These are phyloP conservation scores for Stegostoma tigrinum DNA, from an alignment of 2,113 vertebrate species.

Conservation along the genomic window DNA sequence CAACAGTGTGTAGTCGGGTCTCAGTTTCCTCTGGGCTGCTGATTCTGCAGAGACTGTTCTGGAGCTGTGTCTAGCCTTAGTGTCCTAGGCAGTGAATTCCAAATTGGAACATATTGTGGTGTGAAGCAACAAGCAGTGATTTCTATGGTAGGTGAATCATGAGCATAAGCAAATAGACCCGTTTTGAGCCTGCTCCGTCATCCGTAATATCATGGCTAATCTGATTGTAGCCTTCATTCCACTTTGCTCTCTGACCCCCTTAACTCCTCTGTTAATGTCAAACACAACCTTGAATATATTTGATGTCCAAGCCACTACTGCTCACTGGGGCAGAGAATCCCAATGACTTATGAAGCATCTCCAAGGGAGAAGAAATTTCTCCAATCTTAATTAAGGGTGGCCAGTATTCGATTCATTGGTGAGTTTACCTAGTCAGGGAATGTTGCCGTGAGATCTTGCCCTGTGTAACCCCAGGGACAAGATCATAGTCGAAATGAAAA, in stretches of 20 bases:
- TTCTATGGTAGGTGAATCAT: background rate
- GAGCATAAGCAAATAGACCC: background rate
- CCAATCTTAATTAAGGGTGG: background rate
- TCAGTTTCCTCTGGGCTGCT: background rate
- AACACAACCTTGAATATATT: background rate
- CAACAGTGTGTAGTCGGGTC: background rate
- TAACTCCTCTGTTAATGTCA: background rate
- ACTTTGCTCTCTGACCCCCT: background rate
- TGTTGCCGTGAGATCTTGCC: background rate
- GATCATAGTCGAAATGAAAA: background rate
- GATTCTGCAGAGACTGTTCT: background rate
- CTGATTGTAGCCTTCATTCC: background rate
- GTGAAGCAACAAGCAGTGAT: background rate
- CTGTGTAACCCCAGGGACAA: background rate
- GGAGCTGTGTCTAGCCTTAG: background rate
- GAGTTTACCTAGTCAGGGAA: background rate
- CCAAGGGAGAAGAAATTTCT: background rate
- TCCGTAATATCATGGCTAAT: background rate
- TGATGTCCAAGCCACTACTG: background rate
- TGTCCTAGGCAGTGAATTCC: no score
- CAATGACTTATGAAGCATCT: background rate
- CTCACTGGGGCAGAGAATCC: background rate
- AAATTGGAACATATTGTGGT: background rate
- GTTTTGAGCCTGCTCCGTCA: background rate
- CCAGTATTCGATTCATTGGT: background rate